Conservation (phyloP, 2,888 invertebrate genomes). For the Chloroclysta siterata region DNA sequence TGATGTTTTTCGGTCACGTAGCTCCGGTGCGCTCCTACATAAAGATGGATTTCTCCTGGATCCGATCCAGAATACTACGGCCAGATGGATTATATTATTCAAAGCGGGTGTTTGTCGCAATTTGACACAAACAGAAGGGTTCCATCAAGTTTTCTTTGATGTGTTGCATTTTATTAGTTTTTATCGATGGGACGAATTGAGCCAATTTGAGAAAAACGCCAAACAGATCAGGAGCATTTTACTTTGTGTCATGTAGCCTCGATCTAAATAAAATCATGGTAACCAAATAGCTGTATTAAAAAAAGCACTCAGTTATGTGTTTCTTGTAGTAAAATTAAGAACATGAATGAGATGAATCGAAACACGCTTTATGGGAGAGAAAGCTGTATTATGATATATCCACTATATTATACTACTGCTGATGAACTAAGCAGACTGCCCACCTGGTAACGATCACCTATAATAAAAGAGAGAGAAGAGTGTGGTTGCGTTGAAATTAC, state of each 20-base stretch:
- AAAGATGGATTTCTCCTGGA: constrained; percentile 55
- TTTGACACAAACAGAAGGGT: constrained; percentile 49
- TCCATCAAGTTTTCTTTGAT: constrained; percentile 36
- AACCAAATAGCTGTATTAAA: too few species aligned
- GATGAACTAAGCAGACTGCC: too few species aligned
- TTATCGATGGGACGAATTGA: constrained; percentile 19
- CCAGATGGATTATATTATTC: constrained; percentile 57
- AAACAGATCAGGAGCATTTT: not conserved
- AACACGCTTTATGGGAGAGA: too few species aligned
- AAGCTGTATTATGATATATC: too few species aligned
- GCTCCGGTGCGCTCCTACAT: constrained; percentile 44
- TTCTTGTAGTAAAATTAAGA: too few species aligned
- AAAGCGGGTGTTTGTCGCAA: constrained; percentile 47
- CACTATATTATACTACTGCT: too few species aligned
- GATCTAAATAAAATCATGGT: too few species aligned
- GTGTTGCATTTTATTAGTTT: constrained; percentile 24
- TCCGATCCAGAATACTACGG: constrained; percentile 47
- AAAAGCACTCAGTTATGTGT: too few species aligned
- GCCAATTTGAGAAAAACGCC: constrained; percentile 7
- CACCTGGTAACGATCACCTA: too few species aligned
- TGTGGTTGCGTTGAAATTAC: too few species aligned
- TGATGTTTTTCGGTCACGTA: constrained; percentile 51
- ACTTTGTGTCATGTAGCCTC: not conserved
- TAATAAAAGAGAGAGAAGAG: too few species aligned
- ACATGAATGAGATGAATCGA: too few species aligned